phyloP scores from a whole-genome alignment of 1,140 invertebrate genomes.

The Eurytemora carolleeae region DNA sequence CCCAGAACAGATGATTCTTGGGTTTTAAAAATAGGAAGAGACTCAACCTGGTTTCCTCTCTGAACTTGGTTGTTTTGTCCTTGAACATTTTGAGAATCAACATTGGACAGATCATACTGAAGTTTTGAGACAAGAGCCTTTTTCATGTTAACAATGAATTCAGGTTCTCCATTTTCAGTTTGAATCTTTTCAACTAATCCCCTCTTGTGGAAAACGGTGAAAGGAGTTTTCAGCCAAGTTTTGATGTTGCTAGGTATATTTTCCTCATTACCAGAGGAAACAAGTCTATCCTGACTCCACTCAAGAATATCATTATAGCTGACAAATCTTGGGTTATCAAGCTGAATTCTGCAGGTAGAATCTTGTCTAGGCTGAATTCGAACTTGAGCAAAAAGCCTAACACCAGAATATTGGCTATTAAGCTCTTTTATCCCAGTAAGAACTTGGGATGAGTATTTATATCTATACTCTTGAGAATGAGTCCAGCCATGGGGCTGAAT shows the following conservation, averaged over 20 bases:
- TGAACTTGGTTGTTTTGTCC: constrained; percentile 26
- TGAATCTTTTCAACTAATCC: constrained; percentile 30
- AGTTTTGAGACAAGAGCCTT: constrained; percentile 40
- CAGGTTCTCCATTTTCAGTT: constrained; percentile 30
- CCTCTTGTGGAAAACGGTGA: constrained; percentile 24
- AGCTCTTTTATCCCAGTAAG: constrained; percentile 22
- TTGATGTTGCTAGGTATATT: constrained; percentile 24
- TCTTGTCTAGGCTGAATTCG: constrained; percentile 29
- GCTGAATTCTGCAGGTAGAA: constrained; percentile 27
- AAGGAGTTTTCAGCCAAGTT: constrained; percentile 32
- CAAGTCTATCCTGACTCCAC: constrained; percentile 9
- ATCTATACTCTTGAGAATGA: too few relatives aligned
- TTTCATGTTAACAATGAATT: constrained; percentile 42
- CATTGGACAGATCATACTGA: constrained; percentile 38
- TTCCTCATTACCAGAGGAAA: constrained; percentile 1
- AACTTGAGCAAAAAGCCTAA: constrained; percentile 32
- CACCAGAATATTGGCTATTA: constrained; percentile 31
- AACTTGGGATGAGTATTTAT: too few relatives aligned
- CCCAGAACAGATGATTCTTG: constrained; percentile 46
- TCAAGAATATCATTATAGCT: constrained; percentile 14
- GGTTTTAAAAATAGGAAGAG: constrained; percentile 35
- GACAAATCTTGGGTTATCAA: constrained; percentile 15
- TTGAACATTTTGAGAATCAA: too few relatives aligned
- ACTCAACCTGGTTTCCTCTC: constrained; percentile 31
- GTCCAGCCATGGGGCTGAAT: too few relatives aligned